Evolutionary conservation across 2,888 invertebrate species (phyloP), one percentile per base, ranked within the genome.

Genomic region (Creontiades dilutus): DNA sequence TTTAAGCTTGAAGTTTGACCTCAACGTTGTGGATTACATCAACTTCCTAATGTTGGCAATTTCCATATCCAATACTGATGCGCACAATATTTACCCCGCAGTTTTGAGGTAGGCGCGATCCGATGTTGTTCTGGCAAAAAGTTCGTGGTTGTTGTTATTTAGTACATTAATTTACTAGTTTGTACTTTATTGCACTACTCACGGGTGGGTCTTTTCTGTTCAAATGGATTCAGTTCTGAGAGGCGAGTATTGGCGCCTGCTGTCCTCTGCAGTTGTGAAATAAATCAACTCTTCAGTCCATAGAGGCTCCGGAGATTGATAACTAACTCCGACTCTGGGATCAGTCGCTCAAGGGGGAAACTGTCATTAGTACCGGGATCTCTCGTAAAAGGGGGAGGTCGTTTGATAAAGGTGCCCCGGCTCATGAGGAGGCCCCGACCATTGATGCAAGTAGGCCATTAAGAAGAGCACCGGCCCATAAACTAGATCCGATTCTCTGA

Each of bases 401-500:
- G 78, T 16, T 78, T 46, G 78, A 78, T 78, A 46, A 78, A 78
- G 52, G 27, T 37, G 52, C 19, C n/a, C 52, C 9, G 12, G 82
- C 52, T 82, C 55, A 52, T 52, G 55, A 82, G 82, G 55, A 82
- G 82, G 7, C 37, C 47, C 48, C 48, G 46, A 48, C 52, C 82
- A 82, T 82, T 82, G 82, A 82, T 82, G 82, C 82, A 82, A 82
- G 52, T 27, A 47, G 47, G 27, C 82, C 82, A 82, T 82, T 82
- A 82, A 82, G 82, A 82, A 82, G 82, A 82, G 82, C 82, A 48
- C 52, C 55, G 76, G 75, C 86, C 80, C 89, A 89, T 89, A 89
- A 89, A 89, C 89, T 89, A 89, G 89, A 89, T 89, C 81, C 61
- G 61, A 81, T 47, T 27, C 80, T 23, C 55, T 46, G 89, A 89